Evolutionary conservation across 2,113 vertebrate species (phyloP), one percentile per base, ranked within the genome.

Genomic region (Pongo abelii): DNA sequence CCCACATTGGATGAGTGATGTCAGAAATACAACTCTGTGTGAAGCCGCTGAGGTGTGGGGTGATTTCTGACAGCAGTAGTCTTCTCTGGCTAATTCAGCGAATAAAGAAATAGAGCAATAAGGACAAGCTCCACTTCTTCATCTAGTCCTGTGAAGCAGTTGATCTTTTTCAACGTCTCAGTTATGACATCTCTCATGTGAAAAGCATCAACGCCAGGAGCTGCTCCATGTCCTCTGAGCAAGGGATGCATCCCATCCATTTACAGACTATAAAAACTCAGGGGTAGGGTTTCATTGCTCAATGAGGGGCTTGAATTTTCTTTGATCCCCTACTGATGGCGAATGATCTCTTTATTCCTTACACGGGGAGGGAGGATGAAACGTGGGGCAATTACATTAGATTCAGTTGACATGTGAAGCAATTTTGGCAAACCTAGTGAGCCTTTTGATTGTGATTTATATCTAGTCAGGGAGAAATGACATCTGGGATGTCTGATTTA

Each of bases 401-500:
- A 94, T 97, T 96, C 95, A 93, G 52, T 95, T 97, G 97, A 97
- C 97, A 93, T 94, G 93, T 92, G 89, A 98, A 97, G 77, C 81
- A 93, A 95, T 97, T 98, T 95, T 98, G 95, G 97, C 97, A 97
- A 96, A 89, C 84, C 88, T 75, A 95, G 74, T 14, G 23, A 97
- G 97, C 67, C 93, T 97, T 97, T 97, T 80, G 96, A 94, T 97
- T 95, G 93, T 96, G 96, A 97, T 97, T 98, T 98, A 97, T 97
- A 97, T 97, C 92, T 93, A 97, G 94, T 96, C 91, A 89, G 95
- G 81, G 97, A 97, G 97, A 97, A 98, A 98, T 97, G 97, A 97
- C 94, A 96, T 98, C 97, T 97, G 97, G 96, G 97, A 89, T 95
- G 95, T 98, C 96, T 98, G 97, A 98, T 94, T 98, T 98, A 98